Conservation (phyloP, 2,888 invertebrate genomes). For the Synergus umbraculus region DNA sequence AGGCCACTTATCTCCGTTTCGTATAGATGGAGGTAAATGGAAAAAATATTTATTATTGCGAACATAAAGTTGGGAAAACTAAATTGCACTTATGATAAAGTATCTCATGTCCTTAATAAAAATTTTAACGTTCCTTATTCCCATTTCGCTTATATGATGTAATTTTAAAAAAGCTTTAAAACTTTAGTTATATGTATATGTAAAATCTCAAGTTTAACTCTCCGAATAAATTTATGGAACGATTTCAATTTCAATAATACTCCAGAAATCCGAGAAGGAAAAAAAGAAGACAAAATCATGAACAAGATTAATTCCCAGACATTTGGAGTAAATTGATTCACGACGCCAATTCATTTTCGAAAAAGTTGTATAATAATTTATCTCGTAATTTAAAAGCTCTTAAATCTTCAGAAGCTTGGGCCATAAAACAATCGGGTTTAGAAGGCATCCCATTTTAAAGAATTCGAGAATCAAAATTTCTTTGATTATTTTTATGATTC, state of each 20-base stretch:
- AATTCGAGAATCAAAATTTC: not conserved
- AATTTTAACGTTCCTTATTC: not conserved
- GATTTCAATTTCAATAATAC: not conserved
- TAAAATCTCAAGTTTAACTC: not conserved
- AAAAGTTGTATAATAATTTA: not conserved
- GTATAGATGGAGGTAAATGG: too few relatives aligned
- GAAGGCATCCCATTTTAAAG: not conserved
- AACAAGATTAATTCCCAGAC: not conserved
- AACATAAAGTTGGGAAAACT: too few relatives aligned
- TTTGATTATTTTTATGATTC: not conserved
- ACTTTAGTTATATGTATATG: not conserved
- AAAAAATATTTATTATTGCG: too few relatives aligned
- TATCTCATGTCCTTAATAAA: not conserved
- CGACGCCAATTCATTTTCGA: not conserved
- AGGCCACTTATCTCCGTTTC: too few relatives aligned
- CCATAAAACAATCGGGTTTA: not conserved
- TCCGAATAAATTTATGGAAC: not conserved
- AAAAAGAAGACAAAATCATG: not conserved
- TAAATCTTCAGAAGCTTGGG: not conserved
- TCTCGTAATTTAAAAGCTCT: not conserved
- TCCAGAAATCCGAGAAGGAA: not conserved
- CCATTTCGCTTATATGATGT: not conserved
- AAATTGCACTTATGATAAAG: too few relatives aligned
- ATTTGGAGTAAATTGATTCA: not conserved
- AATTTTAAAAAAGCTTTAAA: not conserved